Percentiles rank a stretch among this genome's conserved stretches.
phyloP scores from a whole-genome alignment of 2,888 invertebrate species.

The Clostera curtula region DNA sequence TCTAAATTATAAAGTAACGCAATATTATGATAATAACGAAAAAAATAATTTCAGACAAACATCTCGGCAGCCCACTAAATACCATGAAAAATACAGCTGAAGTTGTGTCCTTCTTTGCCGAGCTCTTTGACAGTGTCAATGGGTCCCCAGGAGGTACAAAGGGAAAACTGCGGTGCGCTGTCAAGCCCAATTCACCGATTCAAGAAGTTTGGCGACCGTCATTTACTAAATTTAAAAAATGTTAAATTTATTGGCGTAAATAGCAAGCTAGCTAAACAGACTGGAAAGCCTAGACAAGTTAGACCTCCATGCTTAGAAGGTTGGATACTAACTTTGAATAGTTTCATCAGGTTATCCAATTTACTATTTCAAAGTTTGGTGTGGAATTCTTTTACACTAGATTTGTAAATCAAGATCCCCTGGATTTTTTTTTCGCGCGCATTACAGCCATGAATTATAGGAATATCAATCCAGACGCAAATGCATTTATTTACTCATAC shows the following conservation, averaged over 20 bases:
- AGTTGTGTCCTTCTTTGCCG: background rate
- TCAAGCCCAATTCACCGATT: slow-evolving; percentile 4
- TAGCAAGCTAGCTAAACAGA: slow-evolving; percentile 1
- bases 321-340: slow-evolving; percentile 16
- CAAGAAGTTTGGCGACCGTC: slow-evolving; percentile 10
- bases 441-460: no score
- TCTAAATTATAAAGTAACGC: no score
- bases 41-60: no score
- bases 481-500: no score
- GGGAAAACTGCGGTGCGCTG: slow-evolving; percentile 3
- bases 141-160: background rate
- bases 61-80: background rate
- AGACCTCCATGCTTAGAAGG: slow-evolving; percentile 13
- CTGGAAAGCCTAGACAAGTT: slow-evolving; percentile 3
- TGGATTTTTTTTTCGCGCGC: slow-evolving; percentile 22
- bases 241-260: slow-evolving; percentile 6
- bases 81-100: slow-evolving; percentile 2
- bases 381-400: slow-evolving; percentile 16
- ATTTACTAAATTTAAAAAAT: slow-evolving; percentile 7
- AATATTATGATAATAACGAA: no score
- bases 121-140: slow-evolving; percentile 3
- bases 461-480: no score
- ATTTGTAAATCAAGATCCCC: slow-evolving; percentile 18
- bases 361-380: slow-evolving; percentile 11
- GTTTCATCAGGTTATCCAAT: slow-evolving; percentile 14